Percentiles rank a stretch among this genome's conserved stretches.
Evolutionary conservation across 2,797 vertebrate genomes (phyloP).

Genomic region (Phaenicophaeus curvirostris): DNA sequence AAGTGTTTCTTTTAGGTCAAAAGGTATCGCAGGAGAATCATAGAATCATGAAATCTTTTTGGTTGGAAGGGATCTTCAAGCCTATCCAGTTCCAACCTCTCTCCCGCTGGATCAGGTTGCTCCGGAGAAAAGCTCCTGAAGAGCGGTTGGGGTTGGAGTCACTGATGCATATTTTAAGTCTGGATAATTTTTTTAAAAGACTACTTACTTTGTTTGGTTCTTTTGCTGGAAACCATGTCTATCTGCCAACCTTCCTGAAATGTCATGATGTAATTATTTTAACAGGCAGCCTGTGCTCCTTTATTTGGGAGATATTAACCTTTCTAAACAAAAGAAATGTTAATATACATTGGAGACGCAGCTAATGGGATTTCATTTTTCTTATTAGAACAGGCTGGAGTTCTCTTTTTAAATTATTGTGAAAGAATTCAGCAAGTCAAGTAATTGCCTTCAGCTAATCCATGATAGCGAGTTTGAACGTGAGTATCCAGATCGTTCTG

Average conservation of each 20-base stretch:
- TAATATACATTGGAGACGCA: conserved; percentile 84
- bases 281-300: conserved; percentile 85
- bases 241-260: conserved; percentile 82
- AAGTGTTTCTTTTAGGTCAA: background rate
- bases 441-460: conserved; percentile 85
- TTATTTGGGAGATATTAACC: conserved; percentile 86
- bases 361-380: conserved; percentile 92
- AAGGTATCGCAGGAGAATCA: background rate
- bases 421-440: conserved; percentile 77
- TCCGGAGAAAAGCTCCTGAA: background rate
- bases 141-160: background rate
- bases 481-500: conserved; percentile 78
- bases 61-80: no score
- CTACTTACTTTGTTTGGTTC: conserved; percentile 71
- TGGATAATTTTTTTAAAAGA: conserved; percentile 48
- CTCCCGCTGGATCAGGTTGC: no score
- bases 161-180: background rate
- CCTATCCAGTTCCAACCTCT: no score
- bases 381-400: conserved; percentile 79
- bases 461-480: conserved; percentile 76
- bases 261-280: conserved; percentile 88
- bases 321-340: conserved; percentile 84
- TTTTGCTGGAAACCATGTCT: conserved; percentile 72
- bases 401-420: conserved; percentile 73
- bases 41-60: no score